Percentiles rank a stretch among this genome's conserved stretches.
These are phyloP conservation scores for Drosophila mayaguana DNA, from an alignment of 2,888 invertebrate species.

Conservation along the genomic window DNA sequence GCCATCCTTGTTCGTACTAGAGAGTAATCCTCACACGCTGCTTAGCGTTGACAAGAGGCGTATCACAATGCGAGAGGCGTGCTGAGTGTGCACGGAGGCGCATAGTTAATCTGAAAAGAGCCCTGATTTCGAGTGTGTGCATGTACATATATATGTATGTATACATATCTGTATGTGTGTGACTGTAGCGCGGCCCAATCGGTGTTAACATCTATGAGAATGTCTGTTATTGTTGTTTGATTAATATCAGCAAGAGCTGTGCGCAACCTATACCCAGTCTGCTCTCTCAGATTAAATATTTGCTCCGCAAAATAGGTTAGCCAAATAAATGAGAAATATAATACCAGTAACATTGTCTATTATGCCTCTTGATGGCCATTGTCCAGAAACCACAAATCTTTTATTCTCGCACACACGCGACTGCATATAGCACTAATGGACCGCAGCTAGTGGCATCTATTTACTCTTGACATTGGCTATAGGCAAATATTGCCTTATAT, in stretches of 20 bases:
- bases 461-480: conserved; percentile 9
- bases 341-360: conserved; percentile 28
- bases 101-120: conserved; percentile 72
- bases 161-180: conserved; percentile 2
- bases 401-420: conserved; percentile 4
- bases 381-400: conserved; percentile 37
- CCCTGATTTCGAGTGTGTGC: conserved; percentile 51
- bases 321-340: conserved; percentile 57
- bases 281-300: conserved; percentile 25
- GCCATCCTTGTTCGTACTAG: conserved; percentile 25
- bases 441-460: conserved; percentile 23
- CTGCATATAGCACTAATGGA: conserved; percentile 45
- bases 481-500: conserved; percentile 13
- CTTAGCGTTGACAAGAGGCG: conserved; percentile 68
- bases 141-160: conserved; percentile 2
- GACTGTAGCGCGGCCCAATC: conserved; percentile 23
- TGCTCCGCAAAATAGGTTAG: conserved; percentile 54
- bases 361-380: conserved; percentile 26
- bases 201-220: conserved; percentile 42
- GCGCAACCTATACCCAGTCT: conserved; percentile 46
- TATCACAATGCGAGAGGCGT: conserved; percentile 57
- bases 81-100: conserved; percentile 58
- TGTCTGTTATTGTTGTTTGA: conserved; percentile 61
- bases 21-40: conserved; percentile 74
- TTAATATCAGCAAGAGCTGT: conserved; percentile 61